Percentiles rank a stretch among this genome's conserved stretches.
Evolutionary conservation across 2,113 vertebrate genomes (phyloP).

Genomic region (Ameiurus melas): DNA sequence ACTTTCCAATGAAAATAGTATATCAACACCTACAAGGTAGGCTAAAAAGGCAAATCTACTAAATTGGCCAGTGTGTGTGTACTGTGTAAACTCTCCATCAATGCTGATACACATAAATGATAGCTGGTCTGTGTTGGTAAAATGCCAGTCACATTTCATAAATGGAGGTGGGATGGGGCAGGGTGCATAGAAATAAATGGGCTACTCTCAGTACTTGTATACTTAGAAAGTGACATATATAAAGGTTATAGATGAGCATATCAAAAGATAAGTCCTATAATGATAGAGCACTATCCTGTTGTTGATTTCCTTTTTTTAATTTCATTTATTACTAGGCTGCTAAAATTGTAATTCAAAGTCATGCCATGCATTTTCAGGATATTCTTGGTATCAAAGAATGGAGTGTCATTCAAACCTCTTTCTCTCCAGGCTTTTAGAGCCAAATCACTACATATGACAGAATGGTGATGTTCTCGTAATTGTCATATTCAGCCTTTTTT

Average conservation of each 20-base stretch:
- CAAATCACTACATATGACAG: not conserved
- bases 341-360: not conserved
- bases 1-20: not conserved
- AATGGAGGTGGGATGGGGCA: not conserved
- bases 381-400: not conserved
- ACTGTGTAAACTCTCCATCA: not conserved
- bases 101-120: not conserved
- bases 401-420: conserved; percentile 5
- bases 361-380: not conserved
- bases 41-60: not conserved
- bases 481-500: not conserved
- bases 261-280: not conserved
- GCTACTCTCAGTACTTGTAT: not conserved
- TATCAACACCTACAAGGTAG: not conserved
- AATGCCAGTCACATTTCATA: not conserved
- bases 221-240: not conserved
- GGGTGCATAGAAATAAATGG: not conserved
- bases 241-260: not conserved
- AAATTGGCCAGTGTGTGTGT: not conserved
- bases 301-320: not conserved
- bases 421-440: not conserved
- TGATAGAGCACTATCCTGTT: not conserved
- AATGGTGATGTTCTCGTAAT: not conserved
- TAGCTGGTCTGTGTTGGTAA: not conserved
- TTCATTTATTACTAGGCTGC: not conserved